These are phyloP conservation scores for Cichlasoma orientale DNA, from an alignment of 2,797 vertebrate species.

Conservation along the genomic window DNA sequence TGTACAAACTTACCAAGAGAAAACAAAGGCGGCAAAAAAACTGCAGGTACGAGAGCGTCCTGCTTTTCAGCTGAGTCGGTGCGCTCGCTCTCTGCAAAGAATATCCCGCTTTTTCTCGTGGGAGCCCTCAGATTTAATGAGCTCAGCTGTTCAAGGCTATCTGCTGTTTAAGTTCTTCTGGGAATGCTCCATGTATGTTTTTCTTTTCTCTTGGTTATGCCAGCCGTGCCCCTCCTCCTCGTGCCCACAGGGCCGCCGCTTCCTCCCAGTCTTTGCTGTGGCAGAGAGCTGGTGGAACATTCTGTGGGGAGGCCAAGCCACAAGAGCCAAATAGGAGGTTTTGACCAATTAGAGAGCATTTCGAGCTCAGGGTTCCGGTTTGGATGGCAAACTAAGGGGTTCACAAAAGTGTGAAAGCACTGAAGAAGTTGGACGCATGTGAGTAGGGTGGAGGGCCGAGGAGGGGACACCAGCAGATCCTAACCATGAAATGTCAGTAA, in stretches of 20 bases:
- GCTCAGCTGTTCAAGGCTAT: constrained; percentile 45
- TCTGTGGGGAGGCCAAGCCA: constrained; percentile 47
- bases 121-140: constrained; percentile 27
- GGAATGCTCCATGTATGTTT: constrained; percentile 35
- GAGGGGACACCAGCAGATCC: constrained; percentile 33
- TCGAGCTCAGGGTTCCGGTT: constrained; percentile 41
- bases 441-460: neutral
- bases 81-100: neutral
- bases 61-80: neutral
- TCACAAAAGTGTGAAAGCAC: constrained; percentile 53
- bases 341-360: constrained; percentile 67
- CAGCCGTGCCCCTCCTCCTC: constrained; percentile 35
- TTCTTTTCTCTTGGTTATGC: constrained; percentile 30
- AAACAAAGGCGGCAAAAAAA: neutral
- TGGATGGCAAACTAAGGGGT: constrained; percentile 34
- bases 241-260: constrained; percentile 49
- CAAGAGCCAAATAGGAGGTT: constrained; percentile 68
- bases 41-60: neutral
- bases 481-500: constrained; percentile 35
- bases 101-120: neutral
- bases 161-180: constrained; percentile 20
- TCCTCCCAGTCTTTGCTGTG: constrained; percentile 70
- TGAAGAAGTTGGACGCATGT: constrained; percentile 1
- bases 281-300: constrained; percentile 59
- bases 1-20: neutral